Percentiles rank a stretch among this genome's conserved stretches.
These are phyloP conservation scores for Branchellion lobata DNA, from an alignment of 2,888 invertebrate genomes.

Conservation along the genomic window DNA sequence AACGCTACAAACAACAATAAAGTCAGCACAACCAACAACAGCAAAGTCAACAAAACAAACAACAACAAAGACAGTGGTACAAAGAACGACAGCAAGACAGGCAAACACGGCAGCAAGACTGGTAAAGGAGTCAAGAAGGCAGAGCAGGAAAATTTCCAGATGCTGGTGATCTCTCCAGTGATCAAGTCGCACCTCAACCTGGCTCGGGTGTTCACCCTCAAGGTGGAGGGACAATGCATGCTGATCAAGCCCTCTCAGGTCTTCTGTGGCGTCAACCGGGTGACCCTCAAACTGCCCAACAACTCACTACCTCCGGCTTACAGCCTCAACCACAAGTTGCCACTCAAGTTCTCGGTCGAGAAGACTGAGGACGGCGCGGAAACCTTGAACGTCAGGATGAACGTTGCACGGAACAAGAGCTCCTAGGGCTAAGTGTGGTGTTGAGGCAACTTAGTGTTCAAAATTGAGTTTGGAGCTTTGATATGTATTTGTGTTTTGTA, in stretches of 20 bases:
- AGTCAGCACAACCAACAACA: too few species aligned
- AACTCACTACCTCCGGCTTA: not conserved
- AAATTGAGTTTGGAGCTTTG: too few species aligned
- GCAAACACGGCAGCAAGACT: too few species aligned
- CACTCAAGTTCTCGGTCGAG: not conserved
- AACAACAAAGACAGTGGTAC: too few species aligned
- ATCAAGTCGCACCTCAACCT: not conserved
- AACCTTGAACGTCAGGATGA: not conserved
- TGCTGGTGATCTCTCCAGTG: not conserved
- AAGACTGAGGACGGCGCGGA: not conserved
- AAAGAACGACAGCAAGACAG: too few species aligned
- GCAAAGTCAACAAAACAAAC: too few species aligned
- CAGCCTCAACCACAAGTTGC: not conserved
- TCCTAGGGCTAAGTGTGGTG: too few species aligned
- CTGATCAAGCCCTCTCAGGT: not conserved
- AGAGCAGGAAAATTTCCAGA: not conserved
- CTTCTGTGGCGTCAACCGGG: not conserved
- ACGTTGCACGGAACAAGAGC: too few species aligned
- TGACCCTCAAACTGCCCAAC: not conserved
- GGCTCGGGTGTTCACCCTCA: not conserved
- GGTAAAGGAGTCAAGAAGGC: not conserved
- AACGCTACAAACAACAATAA: too few species aligned
- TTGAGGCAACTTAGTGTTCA: too few species aligned
- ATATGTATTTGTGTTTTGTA: too few species aligned
- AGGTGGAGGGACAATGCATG: not conserved